Evolutionary conservation across 2,888 invertebrate species (phyloP).

Genomic region (Eurytoma adleriae): DNA sequence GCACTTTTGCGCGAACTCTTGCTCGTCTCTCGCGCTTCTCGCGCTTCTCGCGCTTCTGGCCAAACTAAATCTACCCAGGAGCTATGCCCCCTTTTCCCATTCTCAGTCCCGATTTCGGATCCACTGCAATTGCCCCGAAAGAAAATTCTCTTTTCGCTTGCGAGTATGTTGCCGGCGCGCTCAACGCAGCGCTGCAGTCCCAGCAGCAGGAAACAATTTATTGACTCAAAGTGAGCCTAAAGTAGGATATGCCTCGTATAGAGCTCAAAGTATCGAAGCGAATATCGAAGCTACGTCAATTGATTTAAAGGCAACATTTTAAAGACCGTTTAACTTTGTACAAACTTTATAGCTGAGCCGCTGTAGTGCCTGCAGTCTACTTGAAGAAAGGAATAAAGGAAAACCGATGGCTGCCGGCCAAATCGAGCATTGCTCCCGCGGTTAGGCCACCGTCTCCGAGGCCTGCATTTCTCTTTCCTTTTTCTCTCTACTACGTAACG

Average conservation of each 20-base stretch:
- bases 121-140: no score
- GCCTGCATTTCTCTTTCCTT: no score
- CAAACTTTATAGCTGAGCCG: background rate
- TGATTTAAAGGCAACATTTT: conserved; percentile 33
- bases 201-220: conserved; percentile 69
- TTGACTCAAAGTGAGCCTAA: conserved; percentile 63
- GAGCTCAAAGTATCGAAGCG: background rate
- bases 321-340: conserved; percentile 1
- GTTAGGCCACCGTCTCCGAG: background rate
- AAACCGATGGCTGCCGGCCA: conserved; percentile 53
- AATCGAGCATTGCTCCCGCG: conserved; percentile 46
- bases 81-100: no score
- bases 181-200: conserved; percentile 2
- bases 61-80: no score
- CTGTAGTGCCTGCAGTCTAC: background rate
- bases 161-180: background rate
- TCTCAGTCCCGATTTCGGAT: no score
- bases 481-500: conserved; percentile 28
- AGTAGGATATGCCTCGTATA: conserved; percentile 49
- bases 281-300: conserved; percentile 52
- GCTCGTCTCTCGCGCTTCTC: no score
- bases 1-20: no score
- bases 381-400: conserved; percentile 2
- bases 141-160: background rate
- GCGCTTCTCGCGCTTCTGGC: no score